A percentile compares a stretch with the other conserved stretches of the same genome.
Evolutionary conservation across 2,113 vertebrate species (phyloP).

Genomic region (Malurus melanocephalus): DNA sequence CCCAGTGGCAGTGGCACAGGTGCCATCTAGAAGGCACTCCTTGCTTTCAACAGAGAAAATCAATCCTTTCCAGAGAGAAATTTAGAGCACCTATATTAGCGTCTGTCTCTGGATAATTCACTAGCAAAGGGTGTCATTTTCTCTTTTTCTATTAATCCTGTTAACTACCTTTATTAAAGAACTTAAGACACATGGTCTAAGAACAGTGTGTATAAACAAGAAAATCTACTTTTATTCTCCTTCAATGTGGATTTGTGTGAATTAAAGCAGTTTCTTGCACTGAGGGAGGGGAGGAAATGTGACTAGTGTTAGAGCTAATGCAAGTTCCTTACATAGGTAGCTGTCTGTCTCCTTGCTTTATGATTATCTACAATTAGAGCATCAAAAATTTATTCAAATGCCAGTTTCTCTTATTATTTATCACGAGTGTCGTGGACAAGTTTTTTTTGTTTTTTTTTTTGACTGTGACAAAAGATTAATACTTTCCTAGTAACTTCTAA

Average conservation of each 20-base stretch:
- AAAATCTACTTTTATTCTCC: not conserved
- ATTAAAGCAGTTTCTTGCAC: not conserved
- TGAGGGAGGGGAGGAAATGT: rapidly evolving
- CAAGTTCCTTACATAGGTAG: not conserved
- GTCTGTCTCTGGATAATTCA: not conserved
- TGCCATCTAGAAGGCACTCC: not conserved
- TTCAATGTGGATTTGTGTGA: not conserved
- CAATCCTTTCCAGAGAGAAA: not conserved
- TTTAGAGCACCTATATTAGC: not conserved
- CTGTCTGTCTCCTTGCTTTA: not conserved
- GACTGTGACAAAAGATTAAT: not conserved
- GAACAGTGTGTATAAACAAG: not conserved
- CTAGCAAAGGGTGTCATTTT: not conserved
- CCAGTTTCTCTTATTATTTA: not conserved
- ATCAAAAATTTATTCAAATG: not conserved
- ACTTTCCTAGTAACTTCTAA: not conserved
- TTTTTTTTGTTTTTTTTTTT: not conserved
- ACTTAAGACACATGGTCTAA: not conserved
- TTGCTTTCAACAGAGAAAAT: not conserved
- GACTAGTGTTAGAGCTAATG: not conserved
- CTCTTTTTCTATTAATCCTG: not conserved
- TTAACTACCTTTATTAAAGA: not conserved
- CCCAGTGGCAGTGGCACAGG: not conserved
- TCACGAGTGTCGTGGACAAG: not conserved
- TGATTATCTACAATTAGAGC: not conserved